Base-by-base conservation (phyloP, 2,888 invertebrate species). In the Drosophila monieri region DNA sequence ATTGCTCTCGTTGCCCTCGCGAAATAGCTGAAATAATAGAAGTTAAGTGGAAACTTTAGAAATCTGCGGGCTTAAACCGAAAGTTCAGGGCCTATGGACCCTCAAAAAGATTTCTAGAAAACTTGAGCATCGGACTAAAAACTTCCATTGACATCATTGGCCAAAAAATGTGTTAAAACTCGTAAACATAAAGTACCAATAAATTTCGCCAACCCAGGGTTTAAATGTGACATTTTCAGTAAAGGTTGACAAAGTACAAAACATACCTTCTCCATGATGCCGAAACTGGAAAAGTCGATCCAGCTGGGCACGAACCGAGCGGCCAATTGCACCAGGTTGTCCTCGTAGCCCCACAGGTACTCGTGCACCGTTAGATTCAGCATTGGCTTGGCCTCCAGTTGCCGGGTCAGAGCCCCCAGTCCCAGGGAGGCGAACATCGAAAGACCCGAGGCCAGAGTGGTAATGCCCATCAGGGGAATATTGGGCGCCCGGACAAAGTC, bases 311-410 rank as follows among this genome's bases (percentile, higher is more conserved):
- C 89, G 41, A 96, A 90, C 21, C 92, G 93, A 75, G 95, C 94
- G 0, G 96, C 96, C 32, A 96, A 89, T 1, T 92, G 92, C 49
- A 97, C 94, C 44, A 97, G 88, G 0, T 93, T 93, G 86, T 97
- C 97, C 1, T 96, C 94, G 89, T 96, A 97, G 0, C 97, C 97
- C 96, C 96, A 97, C 12, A 97, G 91, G 86, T 94, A 95, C 27
- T 96, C 95, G 60, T 95, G 91, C 0, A 95, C 94, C 0, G 94
- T 93, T 35, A 95, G 87, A 43, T 87, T 74, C 14, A 95, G 89
- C 68, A 97, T 94, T 0, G 95, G 93, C 76, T 94, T 90, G 0
- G 94, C 92, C 59, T 93, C 91, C 25, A 95, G 79, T 14, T 92
- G 92, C 39, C 92, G 92, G 2, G 93, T 91, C 57, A 96, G 80